Evolutionary conservation across 2,113 vertebrate species (phyloP), one percentile per base, ranked within the genome.

Genomic region (Gobiocypris rarus): DNA sequence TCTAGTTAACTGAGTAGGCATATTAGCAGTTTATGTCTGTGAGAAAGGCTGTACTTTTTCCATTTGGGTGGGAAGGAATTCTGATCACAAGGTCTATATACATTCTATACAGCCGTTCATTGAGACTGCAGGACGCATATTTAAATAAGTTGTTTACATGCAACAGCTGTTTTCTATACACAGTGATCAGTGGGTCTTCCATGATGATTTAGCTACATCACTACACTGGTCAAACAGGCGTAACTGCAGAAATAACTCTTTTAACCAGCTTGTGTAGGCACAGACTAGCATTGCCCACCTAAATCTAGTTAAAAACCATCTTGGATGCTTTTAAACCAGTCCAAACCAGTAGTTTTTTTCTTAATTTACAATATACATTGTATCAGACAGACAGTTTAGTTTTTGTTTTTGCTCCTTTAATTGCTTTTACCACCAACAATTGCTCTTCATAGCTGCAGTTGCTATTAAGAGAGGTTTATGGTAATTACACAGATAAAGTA

Each of bases 401-500:
- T 59, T 45, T 48, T 41, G 54, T 67, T 69, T 81, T 31, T 28
- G 43, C 69, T 84, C 38, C 26, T 67, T 3, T 34, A 43, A 38
- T 71, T 50, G 73, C 41, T 71, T 45, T 78, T 79, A 56, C 28
- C 48, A 63, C 56, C 22, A 41, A 65, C 15, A 75, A 26, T 77
- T 70, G 50, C 45, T 15, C 1, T 26, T 61, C 9, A 82, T 77
- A 48, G 22, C 31, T 41, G 26, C 69, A 10, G 14, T 67, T 19
- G 73, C 38, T 74, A 38, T 69, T 83, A 38, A 58, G 50, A 67
- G 58, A 34, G 45, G 15, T 65, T 63, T 70, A 50, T 71, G 41
- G 31, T 85, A 85, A 85, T 83, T 61, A 48, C 17, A 19, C 50
- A 45, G 75, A 83, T 76, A 83, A 85, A 75, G 61, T 83, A 61